These are phyloP conservation scores for Flexamia atlantica DNA, from an alignment of 2,888 invertebrate genomes.

Conservation along the genomic window DNA sequence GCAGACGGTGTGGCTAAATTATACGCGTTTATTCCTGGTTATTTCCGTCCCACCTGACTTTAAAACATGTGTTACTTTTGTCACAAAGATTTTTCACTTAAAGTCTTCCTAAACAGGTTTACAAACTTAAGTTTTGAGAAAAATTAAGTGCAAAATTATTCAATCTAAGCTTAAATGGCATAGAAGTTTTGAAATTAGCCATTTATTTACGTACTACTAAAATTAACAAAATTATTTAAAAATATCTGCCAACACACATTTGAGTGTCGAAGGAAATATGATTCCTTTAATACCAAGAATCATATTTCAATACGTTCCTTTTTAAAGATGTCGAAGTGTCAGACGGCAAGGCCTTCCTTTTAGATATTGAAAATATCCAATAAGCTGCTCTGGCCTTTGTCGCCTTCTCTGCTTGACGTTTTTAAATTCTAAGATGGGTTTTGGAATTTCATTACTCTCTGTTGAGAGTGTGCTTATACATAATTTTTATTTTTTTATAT, in stretches of 20 bases:
- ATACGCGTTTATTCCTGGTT: conserved; percentile 12
- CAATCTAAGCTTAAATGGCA: too few species aligned
- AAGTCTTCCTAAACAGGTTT: neutral
- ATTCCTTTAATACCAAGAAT: neutral
- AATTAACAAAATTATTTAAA: too few species aligned
- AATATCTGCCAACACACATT: too few species aligned
- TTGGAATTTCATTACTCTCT: neutral
- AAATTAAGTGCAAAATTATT: too few species aligned
- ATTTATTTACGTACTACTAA: too few species aligned
- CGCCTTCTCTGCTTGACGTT: conserved; percentile 15
- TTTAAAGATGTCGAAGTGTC: conserved; percentile 3
- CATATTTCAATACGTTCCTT: neutral
- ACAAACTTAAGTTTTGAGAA: too few species aligned
- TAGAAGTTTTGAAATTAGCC: too few species aligned
- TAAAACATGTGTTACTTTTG: conserved; percentile 9
- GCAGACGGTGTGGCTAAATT: conserved; percentile 6
- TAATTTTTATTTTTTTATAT: too few species aligned
- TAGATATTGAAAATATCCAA: conserved; percentile 31
- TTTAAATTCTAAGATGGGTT: neutral
- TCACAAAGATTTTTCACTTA: neutral
- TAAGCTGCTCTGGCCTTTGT: conserved; percentile 28
- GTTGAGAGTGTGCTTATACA: too few species aligned
- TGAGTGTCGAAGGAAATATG: too few species aligned
- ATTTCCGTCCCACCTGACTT: conserved; percentile 22
- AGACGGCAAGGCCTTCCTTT: neutral